phyloP scores from a whole-genome alignment of 1,140 invertebrate species.

The Drosophila albomicans region DNA sequence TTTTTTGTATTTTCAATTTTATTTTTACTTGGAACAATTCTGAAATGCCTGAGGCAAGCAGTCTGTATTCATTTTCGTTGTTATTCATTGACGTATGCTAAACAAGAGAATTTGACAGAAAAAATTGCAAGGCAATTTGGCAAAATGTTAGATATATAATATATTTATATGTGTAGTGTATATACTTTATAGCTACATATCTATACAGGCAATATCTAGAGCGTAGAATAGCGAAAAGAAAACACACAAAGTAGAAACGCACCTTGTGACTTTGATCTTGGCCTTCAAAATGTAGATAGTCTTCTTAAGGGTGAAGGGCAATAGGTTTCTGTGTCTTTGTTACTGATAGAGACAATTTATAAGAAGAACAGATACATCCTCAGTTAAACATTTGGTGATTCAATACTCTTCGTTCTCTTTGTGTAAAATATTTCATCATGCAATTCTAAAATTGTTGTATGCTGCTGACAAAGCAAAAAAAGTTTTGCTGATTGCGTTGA shows the following conservation, averaged over 20 bases:
- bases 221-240: slow-evolving; percentile 7
- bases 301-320: neutral
- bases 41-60: slow-evolving; percentile 9
- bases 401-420: neutral
- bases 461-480: slow-evolving; percentile 16
- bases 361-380: neutral
- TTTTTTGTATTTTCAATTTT: slow-evolving; percentile 13
- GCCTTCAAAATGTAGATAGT: slow-evolving; percentile 65
- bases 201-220: slow-evolving; percentile 44
- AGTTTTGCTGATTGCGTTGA: slow-evolving; percentile 7
- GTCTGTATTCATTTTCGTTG: slow-evolving; percentile 2
- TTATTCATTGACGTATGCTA: slow-evolving; percentile 54
- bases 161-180: neutral
- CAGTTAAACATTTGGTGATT: slow-evolving; percentile 3
- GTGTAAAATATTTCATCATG: neutral
- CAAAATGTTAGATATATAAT: slow-evolving; percentile 24
- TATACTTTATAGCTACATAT: slow-evolving; percentile 24
- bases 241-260: slow-evolving; percentile 28
- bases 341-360: neutral
- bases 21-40: slow-evolving; percentile 21
- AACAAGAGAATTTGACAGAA: slow-evolving; percentile 22
- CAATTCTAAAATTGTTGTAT: neutral
- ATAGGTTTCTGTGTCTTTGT: neutral
- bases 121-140: slow-evolving; percentile 46
- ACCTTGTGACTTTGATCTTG: slow-evolving; percentile 77